Base-by-base conservation (phyloP, 2,113 vertebrate genomes). In the Oxyura jamaicensis region DNA sequence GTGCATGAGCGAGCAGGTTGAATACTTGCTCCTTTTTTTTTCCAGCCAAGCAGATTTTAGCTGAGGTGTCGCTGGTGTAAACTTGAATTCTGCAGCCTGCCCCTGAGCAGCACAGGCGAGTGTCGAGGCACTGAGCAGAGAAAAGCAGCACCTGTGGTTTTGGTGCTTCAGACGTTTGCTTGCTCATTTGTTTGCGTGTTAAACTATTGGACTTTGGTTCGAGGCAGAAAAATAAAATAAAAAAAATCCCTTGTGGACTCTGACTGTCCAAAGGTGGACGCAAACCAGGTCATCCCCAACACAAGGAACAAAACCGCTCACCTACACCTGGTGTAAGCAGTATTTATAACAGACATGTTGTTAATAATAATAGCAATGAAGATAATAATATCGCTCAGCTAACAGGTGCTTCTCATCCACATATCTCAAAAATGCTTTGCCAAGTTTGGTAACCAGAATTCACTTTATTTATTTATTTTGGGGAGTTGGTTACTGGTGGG, bases 391-490 rank as follows among this genome's bases (percentile, higher is more conserved):
- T 29, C 68, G 85, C 68, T 72, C 66, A 91, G 71, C 41, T 68
- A 86, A 79, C 77, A 77, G 81, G 74, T 93, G 92, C 83, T 95
- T 91, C 93, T 89, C 58, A 93, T 73, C 83, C 66, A 8, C 8
- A 50, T 91, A 46, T 91, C 92, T 94, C 81, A 76, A 74, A 93
- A 95, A 66, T 39, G 67, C 66, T 93, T 89, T 94, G 79, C 93
- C 86, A 87, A 53, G 83, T 90, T 60, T 0, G 0, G 26, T 81
- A 88, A 84, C 29, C 60, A 46, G 36, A 46, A 73, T 95, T 94
- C 88, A 36, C 60, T 96, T 88, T 90, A 90, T 93, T 94, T 96
- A 94, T 96, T 94, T 94, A 73, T 87, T 82, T 36, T 25, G 35
- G 14, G 39, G 21, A 11, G 13, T 25, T 88, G 18, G 5, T 69